Percentiles rank a stretch among this genome's conserved stretches.
phyloP scores from a whole-genome alignment of 2,797 vertebrate genomes.

The Aselliscus stoliczkanus region DNA sequence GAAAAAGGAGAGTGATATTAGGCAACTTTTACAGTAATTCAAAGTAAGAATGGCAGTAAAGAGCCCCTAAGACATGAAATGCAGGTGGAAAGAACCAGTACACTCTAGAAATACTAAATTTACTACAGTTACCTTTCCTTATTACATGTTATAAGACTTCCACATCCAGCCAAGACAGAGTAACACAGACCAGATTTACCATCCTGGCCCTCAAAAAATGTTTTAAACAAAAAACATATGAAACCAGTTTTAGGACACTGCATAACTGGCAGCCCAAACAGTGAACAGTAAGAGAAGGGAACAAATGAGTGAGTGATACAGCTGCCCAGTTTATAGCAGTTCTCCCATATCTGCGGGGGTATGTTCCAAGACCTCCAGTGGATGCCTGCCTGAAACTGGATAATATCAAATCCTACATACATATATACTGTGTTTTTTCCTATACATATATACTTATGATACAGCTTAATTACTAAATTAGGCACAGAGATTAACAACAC shows the following conservation, averaged over 20 bases:
- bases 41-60: not conserved
- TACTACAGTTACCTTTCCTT: not conserved
- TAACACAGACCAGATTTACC: not conserved
- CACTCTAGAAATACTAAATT: not conserved
- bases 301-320: not conserved
- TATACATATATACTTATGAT: not conserved
- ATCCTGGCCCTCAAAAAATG: not conserved
- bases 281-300: not conserved
- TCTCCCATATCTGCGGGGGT: not conserved
- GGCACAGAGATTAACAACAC: not conserved
- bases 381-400: not conserved
- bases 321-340: not conserved
- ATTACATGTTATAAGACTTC: not conserved
- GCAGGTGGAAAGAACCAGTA: not conserved
- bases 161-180: not conserved
- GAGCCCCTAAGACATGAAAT: not conserved
- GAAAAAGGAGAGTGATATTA: not conserved
- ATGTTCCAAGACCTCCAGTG: not conserved
- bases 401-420: not conserved
- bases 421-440: too few species aligned
- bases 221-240: not conserved
- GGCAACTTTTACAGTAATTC: not conserved
- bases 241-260: not conserved
- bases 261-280: not conserved
- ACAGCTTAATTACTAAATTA: not conserved